phyloP scores from a whole-genome alignment of 2,797 vertebrate species.

The Aeoliscus strigatus region DNA sequence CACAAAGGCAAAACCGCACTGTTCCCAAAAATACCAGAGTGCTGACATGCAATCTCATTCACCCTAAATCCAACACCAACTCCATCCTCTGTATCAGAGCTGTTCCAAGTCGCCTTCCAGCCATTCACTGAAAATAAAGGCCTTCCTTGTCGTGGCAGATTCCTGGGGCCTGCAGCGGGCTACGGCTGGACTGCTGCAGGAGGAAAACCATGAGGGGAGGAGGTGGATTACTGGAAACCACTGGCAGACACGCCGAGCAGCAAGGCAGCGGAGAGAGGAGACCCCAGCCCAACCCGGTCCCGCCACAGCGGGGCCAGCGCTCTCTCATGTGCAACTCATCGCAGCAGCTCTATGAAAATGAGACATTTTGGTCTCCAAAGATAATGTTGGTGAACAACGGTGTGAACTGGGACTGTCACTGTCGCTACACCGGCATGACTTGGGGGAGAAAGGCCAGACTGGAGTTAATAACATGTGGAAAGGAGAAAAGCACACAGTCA shows the following conservation, averaged over 20 bases:
- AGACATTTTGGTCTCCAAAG: constrained; percentile 36
- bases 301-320: constrained; percentile 25
- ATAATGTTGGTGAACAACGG: constrained; percentile 28
- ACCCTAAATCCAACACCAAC: constrained; percentile 47
- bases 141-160: constrained; percentile 63
- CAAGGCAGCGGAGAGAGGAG: constrained; percentile 46
- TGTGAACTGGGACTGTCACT: constrained; percentile 38
- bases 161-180: constrained; percentile 53
- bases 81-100: constrained; percentile 39
- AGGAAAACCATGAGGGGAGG: constrained; percentile 64
- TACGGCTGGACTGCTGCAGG: constrained; percentile 58
- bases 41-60: constrained; percentile 48
- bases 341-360: constrained; percentile 32
- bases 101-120: constrained; percentile 69
- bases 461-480: constrained; percentile 55
- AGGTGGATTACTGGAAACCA: constrained; percentile 68
- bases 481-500: constrained; percentile 41
- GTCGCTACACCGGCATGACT: constrained; percentile 41
- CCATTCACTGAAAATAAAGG: constrained; percentile 68
- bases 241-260: constrained; percentile 57
- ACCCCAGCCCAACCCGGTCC: constrained; percentile 48
- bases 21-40: constrained; percentile 50
- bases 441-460: constrained; percentile 43
- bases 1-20: constrained; percentile 49
- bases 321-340: constrained; percentile 14